These are phyloP conservation scores for Haplotaxodon microlepis DNA, from an alignment of 2,113 vertebrate species.

Conservation along the genomic window DNA sequence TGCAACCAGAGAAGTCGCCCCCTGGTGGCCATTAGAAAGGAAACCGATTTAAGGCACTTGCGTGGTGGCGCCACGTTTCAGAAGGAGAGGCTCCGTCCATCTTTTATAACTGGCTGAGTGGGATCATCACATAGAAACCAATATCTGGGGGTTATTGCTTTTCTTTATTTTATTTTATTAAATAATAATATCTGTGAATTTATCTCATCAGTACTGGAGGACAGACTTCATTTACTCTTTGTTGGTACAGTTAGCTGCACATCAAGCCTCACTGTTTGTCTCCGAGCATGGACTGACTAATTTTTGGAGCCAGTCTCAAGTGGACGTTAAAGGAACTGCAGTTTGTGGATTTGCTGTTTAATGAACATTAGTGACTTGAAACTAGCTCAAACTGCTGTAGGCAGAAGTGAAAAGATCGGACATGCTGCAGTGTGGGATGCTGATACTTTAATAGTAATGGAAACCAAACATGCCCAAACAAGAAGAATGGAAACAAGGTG, in stretches of 20 bases:
- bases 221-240: background rate
- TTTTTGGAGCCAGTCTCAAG: background rate
- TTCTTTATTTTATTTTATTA: background rate
- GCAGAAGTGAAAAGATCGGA: background rate
- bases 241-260: background rate
- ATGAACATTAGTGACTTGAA: background rate
- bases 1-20: background rate
- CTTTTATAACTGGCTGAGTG: background rate
- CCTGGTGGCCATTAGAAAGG: background rate
- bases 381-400: background rate
- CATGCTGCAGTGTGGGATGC: rapidly evolving
- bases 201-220: background rate
- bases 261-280: background rate
- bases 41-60: background rate
- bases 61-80: background rate
- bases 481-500: background rate
- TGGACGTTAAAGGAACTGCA: background rate
- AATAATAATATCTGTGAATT: background rate
- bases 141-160: background rate
- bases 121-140: background rate
- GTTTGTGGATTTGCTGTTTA: background rate
- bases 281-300: rapidly evolving
- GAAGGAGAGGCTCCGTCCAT: background rate
- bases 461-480: background rate
- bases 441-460: background rate